Percentiles rank a stretch among this genome's conserved stretches.
Conservation (phyloP, 1,140 invertebrate genomes). For the Anastatus disparis region DNA sequence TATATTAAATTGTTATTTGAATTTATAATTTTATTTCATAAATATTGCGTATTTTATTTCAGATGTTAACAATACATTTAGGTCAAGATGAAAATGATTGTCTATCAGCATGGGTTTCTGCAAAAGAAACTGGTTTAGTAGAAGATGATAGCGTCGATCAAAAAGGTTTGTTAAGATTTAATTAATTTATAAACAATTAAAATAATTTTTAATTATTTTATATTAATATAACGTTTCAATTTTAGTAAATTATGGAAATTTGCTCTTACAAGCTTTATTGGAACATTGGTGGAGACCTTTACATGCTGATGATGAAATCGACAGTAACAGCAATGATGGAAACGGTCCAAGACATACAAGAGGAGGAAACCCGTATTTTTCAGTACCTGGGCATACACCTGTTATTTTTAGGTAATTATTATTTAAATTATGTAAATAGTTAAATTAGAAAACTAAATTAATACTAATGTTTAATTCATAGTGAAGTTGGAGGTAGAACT, state of each 20-base stretch:
- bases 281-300: slow-evolving; percentile 91
- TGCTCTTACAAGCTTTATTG: slow-evolving; percentile 92
- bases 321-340: slow-evolving; percentile 61
- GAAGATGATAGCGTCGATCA: slow-evolving; percentile 83
- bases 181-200: slow-evolving; percentile 25
- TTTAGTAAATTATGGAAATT: slow-evolving; percentile 94
- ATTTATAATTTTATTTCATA: slow-evolving; percentile 19
- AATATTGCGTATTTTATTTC: slow-evolving; percentile 35
- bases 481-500: slow-evolving; percentile 94
- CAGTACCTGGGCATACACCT: slow-evolving; percentile 94
- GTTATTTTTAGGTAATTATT: slow-evolving; percentile 93
- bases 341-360: slow-evolving; percentile 57
- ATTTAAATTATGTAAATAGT: slow-evolving; percentile 23
- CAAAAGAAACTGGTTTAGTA: slow-evolving; percentile 90
- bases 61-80: slow-evolving; percentile 97
- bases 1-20: neutral
- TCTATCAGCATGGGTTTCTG: slow-evolving; percentile 97
- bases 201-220: slow-evolving; percentile 8
- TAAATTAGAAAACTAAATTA: neutral
- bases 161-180: slow-evolving; percentile 73
- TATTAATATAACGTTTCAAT: slow-evolving; percentile 42
- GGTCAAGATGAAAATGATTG: slow-evolving; percentile 97
- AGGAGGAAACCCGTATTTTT: slow-evolving; percentile 87
- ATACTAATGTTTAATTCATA: slow-evolving; percentile 60
- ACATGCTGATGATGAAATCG: slow-evolving; percentile 66